Evolutionary conservation across 92 coral and sea anemone species (phyloP), one percentile per base, ranked within the genome.

Genomic region (Nematostella vectensis): DNA sequence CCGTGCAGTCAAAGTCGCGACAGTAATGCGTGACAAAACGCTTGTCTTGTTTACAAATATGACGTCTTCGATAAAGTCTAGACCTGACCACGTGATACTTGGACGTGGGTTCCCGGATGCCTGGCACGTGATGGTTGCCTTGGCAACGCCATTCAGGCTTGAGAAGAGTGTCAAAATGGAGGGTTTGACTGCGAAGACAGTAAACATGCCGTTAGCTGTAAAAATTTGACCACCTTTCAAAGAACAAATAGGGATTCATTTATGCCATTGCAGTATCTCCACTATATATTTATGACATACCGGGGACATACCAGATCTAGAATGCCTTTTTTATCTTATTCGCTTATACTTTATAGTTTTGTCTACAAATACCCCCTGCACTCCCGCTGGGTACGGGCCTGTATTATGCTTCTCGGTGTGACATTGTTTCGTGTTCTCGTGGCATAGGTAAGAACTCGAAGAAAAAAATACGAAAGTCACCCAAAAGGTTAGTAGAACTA

Each of bases 61-160:
- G 4, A 17, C 9, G 51, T 4, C 11, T 8, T 4, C 18, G 17
- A 6, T 17, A 6, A 6, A 6, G 18, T 22, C 51, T 6, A 4
- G 4, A 4, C 18, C 9, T 10, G 21, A 45, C 51, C 51, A 45
- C 12, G 51, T 45, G 51, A 45, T 45, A 22, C 18, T 45, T 45
- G 51, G 51, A 45, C 51, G 51, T 4, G 51, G 51, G 12, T 45
- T 45, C 4, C 51, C 51, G 4, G 9, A 4, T 11, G 51, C 51
- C 4, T 10, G 4, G 21, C 51, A 45, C 4, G 51, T 45, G 12
- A 45, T 45, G 4, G 23, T 45, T 4, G 51, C 18, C 18, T 17
- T 4, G 4, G 51, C 12, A 45, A 11, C 15, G 40, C 40, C 40
- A 15, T 6, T 33, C 40, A 33, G 40, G 8, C 8, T 6, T 33